A percentile compares a stretch with the other conserved stretches of the same genome.
phyloP scores from a whole-genome alignment of 1,140 invertebrate genomes.

The Goniozus legneri region DNA sequence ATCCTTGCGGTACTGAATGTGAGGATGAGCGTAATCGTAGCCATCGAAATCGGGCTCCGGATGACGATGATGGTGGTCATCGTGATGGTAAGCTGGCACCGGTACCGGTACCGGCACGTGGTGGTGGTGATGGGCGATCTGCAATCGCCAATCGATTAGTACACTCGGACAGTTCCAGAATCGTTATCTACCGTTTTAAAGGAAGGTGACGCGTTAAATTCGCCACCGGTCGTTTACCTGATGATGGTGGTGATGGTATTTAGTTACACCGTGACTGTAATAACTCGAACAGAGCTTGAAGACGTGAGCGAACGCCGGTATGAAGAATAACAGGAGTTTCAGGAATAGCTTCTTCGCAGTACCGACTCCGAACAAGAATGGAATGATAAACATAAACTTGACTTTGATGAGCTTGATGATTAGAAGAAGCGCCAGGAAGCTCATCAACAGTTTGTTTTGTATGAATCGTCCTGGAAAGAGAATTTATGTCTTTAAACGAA shows the following conservation, averaged over 20 bases:
- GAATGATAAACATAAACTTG: slow-evolving; percentile 72
- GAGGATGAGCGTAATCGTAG: slow-evolving; percentile 44
- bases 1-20: slow-evolving; percentile 48
- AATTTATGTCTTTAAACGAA: background rate
- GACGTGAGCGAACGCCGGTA: slow-evolving; percentile 75
- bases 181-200: background rate
- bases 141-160: no score
- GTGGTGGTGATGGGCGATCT: slow-evolving; percentile 58
- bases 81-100: slow-evolving; percentile 34
- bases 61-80: slow-evolving; percentile 25
- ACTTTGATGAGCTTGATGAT: slow-evolving; percentile 77
- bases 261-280: slow-evolving; percentile 66
- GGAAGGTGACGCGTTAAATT: background rate
- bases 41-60: slow-evolving; percentile 41
- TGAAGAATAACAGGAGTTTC: slow-evolving; percentile 75
- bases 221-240: slow-evolving; percentile 28
- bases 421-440: slow-evolving; percentile 68
- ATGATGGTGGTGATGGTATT: slow-evolving; percentile 78
- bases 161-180: no score
- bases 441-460: slow-evolving; percentile 69
- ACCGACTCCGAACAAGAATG: slow-evolving; percentile 69
- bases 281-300: slow-evolving; percentile 82
- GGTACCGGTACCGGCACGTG: slow-evolving; percentile 56
- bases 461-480: slow-evolving; percentile 66
- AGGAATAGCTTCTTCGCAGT: slow-evolving; percentile 78